These are phyloP conservation scores for Epicauta chinensis DNA, from an alignment of 1,140 invertebrate genomes.

Conservation along the genomic window DNA sequence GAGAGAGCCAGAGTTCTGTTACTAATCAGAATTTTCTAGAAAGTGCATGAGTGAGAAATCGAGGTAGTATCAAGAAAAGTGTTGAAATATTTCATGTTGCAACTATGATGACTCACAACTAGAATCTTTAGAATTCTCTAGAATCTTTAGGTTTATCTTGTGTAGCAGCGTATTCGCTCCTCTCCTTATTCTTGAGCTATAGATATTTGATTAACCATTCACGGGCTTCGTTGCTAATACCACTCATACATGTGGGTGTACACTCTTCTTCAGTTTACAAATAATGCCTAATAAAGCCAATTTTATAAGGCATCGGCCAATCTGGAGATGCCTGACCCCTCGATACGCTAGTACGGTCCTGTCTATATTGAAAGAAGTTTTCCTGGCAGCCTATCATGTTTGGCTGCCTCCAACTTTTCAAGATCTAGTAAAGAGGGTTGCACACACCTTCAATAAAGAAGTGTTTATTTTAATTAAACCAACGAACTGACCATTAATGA, in stretches of 20 bases:
- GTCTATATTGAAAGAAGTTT: slow-evolving; percentile 60
- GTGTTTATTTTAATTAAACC: slow-evolving; percentile 74
- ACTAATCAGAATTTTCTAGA: too few relatives aligned
- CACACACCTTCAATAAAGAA: slow-evolving; percentile 70
- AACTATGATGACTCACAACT: too few relatives aligned
- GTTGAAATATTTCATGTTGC: too few relatives aligned
- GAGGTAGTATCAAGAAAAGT: too few relatives aligned
- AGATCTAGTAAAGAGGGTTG: slow-evolving; percentile 76
- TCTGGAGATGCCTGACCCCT: too few relatives aligned
- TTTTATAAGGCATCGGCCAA: slow-evolving; percentile 66
- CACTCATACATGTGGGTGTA: slow-evolving; percentile 72
- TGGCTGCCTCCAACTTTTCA: slow-evolving; percentile 77
- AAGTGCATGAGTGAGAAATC: too few relatives aligned
- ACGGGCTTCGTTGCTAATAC: slow-evolving; percentile 73
- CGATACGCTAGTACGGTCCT: too few relatives aligned
- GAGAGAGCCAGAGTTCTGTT: too few relatives aligned
- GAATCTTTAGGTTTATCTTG: slow-evolving; percentile 39
- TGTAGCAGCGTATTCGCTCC: slow-evolving; percentile 49
- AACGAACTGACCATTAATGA: slow-evolving; percentile 64
- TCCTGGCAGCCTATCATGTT: slow-evolving; percentile 51
- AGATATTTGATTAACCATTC: slow-evolving; percentile 60
- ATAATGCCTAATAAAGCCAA: too few relatives aligned
- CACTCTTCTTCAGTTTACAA: too few relatives aligned
- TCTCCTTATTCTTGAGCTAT: slow-evolving; percentile 38
- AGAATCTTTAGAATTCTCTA: too few relatives aligned